These are phyloP conservation scores for Antheraea pernyi DNA, from an alignment of 1,140 invertebrate species.

Conservation along the genomic window DNA sequence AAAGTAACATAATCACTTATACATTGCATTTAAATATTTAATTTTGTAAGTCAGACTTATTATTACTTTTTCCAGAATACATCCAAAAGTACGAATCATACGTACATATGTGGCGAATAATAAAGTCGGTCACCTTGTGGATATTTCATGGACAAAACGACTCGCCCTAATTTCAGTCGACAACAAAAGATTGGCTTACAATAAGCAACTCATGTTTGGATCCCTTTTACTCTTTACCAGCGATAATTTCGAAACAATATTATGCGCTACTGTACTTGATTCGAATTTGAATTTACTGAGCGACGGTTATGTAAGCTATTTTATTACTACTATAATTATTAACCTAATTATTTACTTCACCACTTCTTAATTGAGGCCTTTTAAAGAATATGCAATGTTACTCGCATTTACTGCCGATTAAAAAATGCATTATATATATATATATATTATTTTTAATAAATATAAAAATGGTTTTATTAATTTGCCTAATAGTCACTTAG, in stretches of 20 bases:
- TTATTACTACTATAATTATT: constrained; percentile 7
- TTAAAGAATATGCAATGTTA: too few species aligned
- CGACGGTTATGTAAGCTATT: constrained; percentile 58
- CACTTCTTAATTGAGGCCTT: too few species aligned
- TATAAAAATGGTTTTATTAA: too few species aligned
- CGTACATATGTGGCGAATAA: constrained; percentile 54
- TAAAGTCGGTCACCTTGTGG: constrained; percentile 57
- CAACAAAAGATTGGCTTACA: constrained; percentile 41
- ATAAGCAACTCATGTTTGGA: constrained; percentile 84
- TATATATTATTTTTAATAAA: too few species aligned
- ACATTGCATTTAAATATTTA: too few species aligned
- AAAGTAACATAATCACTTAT: too few species aligned
- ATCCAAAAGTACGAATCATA: constrained; percentile 57
- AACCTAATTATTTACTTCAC: too few species aligned
- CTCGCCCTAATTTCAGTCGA: constrained; percentile 29
- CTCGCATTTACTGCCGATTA: too few species aligned
- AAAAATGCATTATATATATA: too few species aligned
- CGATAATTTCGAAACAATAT: constrained; percentile 84
- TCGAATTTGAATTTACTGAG: constrained; percentile 70
- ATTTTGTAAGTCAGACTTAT: too few species aligned
- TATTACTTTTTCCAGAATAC: constrained; percentile 45
- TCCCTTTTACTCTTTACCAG: constrained; percentile 85
- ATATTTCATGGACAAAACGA: constrained; percentile 54
- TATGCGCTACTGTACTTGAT: constrained; percentile 85
- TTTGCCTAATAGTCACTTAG: too few species aligned